Evolutionary conservation across 2,797 vertebrate genomes (phyloP), one percentile per base, ranked within the genome.

Genomic region (Erethizon dorsatum): DNA sequence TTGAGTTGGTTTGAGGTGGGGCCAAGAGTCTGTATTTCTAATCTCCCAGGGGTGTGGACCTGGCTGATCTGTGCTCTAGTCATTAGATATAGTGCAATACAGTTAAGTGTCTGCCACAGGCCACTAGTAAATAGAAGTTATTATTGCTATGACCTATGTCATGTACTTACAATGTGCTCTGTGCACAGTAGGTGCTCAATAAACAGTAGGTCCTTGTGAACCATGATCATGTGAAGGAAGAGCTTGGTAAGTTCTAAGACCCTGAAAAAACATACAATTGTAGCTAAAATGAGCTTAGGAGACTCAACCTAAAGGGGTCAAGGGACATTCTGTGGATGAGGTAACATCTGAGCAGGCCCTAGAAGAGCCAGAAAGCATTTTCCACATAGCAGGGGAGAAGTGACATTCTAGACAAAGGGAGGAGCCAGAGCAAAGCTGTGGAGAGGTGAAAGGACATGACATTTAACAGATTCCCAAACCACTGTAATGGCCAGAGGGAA

Each of bases 281-380:
- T 17, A 26, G 2, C 41, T 50, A 37, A 71, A 28, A 28, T 26
- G 75, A 65, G 79, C 75, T 83, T 37, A 28, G 77, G 47, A 61
- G 45, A 50, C 6, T 31, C 33, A 33, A 18, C 8, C 54, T 59
- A 33, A 65, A 50, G n/a, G 61, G 84, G 20, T 31, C 65, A 37
- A 73, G 84, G 94, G 89, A 41, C 65, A 52, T 59, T 61, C 85
- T 65, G 7, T n/a, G 65, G 82, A 84, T 52, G 37, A 77, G 57
- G 57, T 7, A 54, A 15, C 41, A 33, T 65, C 73, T 52, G 85
- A 73, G 41, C 18, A 3, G 0, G 33, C 20, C 17, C 82, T 89
- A 77, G 73, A 82, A 85, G 61, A 26, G 37, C 41, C 69, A 52
- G 41, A 73, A 75, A 85, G 37, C 56, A 69, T 56, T 92, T 88